A percentile compares a stretch with the other conserved stretches of the same genome.
These are phyloP conservation scores for Diachasmimorpha longicaudata DNA, from an alignment of 1,140 invertebrate species.

Conservation along the genomic window DNA sequence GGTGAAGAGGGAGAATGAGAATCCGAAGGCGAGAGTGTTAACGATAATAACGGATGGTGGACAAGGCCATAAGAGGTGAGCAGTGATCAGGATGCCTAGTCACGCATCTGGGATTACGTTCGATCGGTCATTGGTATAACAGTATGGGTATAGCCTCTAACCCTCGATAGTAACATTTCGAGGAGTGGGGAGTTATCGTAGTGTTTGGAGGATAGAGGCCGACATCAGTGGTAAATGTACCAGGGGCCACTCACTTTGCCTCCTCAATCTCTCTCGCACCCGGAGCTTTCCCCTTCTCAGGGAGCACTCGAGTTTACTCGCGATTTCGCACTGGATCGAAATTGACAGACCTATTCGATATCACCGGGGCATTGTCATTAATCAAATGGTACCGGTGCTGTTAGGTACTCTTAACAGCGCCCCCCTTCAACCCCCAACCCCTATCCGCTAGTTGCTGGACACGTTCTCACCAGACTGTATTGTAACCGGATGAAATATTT, in stretches of 20 bases:
- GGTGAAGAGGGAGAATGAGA: background rate
- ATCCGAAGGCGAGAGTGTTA: slow-evolving; percentile 22
- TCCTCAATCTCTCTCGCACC: slow-evolving; percentile 2
- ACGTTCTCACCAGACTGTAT: background rate
- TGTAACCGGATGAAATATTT: background rate
- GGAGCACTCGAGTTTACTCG: background rate
- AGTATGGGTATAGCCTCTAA: background rate
- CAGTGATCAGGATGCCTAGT: slow-evolving; percentile 31
- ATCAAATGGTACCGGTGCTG: background rate
- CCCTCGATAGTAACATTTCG: background rate
- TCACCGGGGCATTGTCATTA: slow-evolving; percentile 12
- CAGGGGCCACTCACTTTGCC: background rate
- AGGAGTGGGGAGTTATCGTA: background rate
- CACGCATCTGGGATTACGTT: slow-evolving; percentile 35
- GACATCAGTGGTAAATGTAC: background rate
- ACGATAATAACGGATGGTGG: slow-evolving; percentile 32
- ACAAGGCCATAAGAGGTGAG: slow-evolving; percentile 31
- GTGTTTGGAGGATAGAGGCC: background rate
- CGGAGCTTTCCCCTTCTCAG: background rate
- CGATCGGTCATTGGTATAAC: slow-evolving; percentile 22
- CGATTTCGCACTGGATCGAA: background rate
- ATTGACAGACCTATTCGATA: background rate
- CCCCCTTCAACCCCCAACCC: too few species aligned
- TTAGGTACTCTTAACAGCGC: background rate
- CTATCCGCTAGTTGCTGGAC: too few species aligned